Conservation (phyloP, 1,140 invertebrate species). For the Brachionus angularis region DNA sequence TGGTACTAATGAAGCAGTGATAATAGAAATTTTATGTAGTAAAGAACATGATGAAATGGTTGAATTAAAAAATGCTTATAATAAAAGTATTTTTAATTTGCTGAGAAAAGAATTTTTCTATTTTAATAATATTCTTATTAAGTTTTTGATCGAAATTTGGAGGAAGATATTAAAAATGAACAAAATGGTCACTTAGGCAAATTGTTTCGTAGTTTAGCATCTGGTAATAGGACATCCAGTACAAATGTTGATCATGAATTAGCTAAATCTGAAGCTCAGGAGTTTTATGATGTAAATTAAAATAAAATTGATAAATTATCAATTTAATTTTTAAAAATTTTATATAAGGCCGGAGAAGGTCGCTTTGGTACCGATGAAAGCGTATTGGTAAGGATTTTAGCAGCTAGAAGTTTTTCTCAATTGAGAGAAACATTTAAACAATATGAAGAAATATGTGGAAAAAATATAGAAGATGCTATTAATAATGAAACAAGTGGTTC, state of each 20-base stretch:
- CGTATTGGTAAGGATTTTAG: constrained; percentile 68
- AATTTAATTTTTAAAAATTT: neutral
- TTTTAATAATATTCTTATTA: neutral
- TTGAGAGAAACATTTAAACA: constrained; percentile 67
- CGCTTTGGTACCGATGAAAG: constrained; percentile 70
- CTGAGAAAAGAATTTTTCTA: too few species aligned
- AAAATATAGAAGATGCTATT: constrained; percentile 19
- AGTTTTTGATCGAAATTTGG: constrained; percentile 15
- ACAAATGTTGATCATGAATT: neutral
- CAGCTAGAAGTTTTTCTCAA: constrained; percentile 67
- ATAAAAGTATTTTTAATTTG: too few species aligned
- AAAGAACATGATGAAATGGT: too few species aligned
- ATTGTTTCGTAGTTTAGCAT: constrained; percentile 11
- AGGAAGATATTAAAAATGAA: constrained; percentile 17
- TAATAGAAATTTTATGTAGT: too few species aligned
- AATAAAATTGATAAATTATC: neutral
- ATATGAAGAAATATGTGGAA: constrained; percentile 64
- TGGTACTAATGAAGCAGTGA: too few species aligned
- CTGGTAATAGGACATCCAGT: neutral
- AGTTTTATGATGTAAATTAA: constrained; percentile 9
- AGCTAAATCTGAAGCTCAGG: constrained; percentile 7
- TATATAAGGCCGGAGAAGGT: constrained; percentile 61
- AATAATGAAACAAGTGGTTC: constrained; percentile 32
- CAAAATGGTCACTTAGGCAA: neutral
- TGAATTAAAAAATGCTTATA: too few species aligned